Evolutionary conservation across 2,888 invertebrate species (phyloP), one percentile per base, ranked within the genome.

Genomic region (Eudasyphora cyanicolor): DNA sequence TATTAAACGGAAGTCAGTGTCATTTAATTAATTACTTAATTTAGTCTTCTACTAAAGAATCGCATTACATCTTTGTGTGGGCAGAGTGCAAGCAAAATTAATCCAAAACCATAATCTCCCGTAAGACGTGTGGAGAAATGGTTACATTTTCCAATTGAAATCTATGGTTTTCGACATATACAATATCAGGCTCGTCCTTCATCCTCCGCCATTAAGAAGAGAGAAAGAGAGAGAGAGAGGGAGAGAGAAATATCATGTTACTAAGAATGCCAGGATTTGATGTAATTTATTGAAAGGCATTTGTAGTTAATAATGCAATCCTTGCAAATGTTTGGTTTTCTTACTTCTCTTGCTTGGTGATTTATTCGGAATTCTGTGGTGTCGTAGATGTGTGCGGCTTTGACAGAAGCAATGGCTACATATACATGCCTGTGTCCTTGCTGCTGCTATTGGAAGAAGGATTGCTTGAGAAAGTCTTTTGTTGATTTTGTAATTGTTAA

Each of bases 311-410:
- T 45, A 74, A 76, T 78, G 81, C 81, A 78, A 76, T 67, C 60
- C 73, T 78, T 84, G 84, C 78, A 80, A 84, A 70, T 80, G 64
- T 78, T 54, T 83, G 64, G 49, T 73, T 81, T 49, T 67, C 73
- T 76, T 73, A 49, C 75, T 84, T 71, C 45, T 73, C 49, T 0
- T 51, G 54, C 14, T 57, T 70, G n/a, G 45, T 57, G 69, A 54
- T 45, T 24, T 54, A 54, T 73, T 38, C 21, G 8, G 7, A 62
- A 32, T 21, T 54, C 10, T 21, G 24, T 12, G 21, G 54, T 21
- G 21, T 54, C 54, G n/a, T n/a, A n/a, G n/a, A n/a, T n/a, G n/a
- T 54, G 21, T 21, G 54, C n/a, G n/a, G 54, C 14, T 60, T 10
- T 60, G n/a, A 4, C 29, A 29, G 60, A 29, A 27, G 29, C 60